Evolutionary conservation across 1,140 invertebrate species (phyloP).

Genomic region (Propsilocerus akamusi): DNA sequence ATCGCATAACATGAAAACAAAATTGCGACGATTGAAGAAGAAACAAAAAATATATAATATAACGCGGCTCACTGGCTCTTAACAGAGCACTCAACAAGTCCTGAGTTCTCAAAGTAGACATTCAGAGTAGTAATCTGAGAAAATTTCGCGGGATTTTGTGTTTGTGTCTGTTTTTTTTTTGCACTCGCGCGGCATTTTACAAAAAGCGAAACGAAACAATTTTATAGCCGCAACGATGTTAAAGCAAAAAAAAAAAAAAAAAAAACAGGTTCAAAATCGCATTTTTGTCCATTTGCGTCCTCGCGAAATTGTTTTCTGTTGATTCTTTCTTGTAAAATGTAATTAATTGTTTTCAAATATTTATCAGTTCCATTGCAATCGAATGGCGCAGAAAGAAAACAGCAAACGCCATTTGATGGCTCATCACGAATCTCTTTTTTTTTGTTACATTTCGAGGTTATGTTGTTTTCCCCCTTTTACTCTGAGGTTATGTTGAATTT

Average conservation of each 20-base stretch:
- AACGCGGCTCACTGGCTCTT: not conserved
- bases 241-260: too few relatives aligned
- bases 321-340: slow-evolving; percentile 2
- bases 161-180: not conserved
- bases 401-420: slow-evolving; percentile 1
- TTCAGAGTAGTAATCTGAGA: not conserved
- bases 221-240: slow-evolving; percentile 2
- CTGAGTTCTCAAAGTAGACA: not conserved
- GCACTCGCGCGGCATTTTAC: not conserved
- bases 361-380: slow-evolving; percentile 1
- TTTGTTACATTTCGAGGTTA: too few relatives aligned
- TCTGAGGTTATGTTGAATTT: too few relatives aligned
- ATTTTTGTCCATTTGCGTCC: not conserved
- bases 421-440: too few relatives aligned
- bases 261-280: slow-evolving; percentile 2
- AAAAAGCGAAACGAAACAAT: not conserved
- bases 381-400: not conserved
- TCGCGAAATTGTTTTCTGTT: not conserved
- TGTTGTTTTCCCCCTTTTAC: too few relatives aligned
- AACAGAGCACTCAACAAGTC: not conserved
- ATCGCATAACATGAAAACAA: too few relatives aligned
- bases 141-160: not conserved
- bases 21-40: too few relatives aligned
- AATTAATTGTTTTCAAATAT: slow-evolving; percentile 3
- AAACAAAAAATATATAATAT: too few relatives aligned